These are phyloP conservation scores for Leptoclinus maculatus DNA, from an alignment of 2,797 vertebrate species.

Conservation along the genomic window DNA sequence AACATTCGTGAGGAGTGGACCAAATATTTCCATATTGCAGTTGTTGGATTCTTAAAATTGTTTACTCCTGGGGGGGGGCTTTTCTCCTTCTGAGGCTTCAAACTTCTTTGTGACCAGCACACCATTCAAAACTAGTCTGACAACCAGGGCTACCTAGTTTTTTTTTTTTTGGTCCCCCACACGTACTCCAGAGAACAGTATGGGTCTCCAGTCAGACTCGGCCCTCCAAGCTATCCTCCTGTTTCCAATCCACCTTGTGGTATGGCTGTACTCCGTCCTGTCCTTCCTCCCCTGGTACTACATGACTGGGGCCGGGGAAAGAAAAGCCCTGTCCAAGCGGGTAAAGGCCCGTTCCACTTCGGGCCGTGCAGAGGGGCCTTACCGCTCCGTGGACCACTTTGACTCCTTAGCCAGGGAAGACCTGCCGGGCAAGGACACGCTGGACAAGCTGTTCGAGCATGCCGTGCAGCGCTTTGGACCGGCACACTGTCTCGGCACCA, in stretches of 20 bases:
- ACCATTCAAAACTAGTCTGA: constrained; percentile 11
- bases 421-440: constrained; percentile 91
- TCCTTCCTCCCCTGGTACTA: constrained; percentile 99
- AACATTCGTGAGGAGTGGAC: constrained; percentile 3
- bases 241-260: constrained; percentile 91
- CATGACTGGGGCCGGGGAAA: constrained; percentile 91
- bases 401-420: constrained; percentile 91
- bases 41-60: neutral
- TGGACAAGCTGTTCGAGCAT: constrained; percentile 94
- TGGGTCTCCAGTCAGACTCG: constrained; percentile 88
- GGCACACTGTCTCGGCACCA: constrained; percentile 89
- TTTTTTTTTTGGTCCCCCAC: constrained; percentile 12
- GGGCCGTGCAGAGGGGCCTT: constrained; percentile 89
- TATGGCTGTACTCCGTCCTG: constrained; percentile 94
- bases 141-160: constrained; percentile 1
- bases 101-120: constrained; percentile 16
- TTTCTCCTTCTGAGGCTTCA: constrained; percentile 13
- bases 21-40: constrained; percentile 5
- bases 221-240: constrained; percentile 85
- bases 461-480: constrained; percentile 89
- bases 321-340: constrained; percentile 87
- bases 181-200: constrained; percentile 57
- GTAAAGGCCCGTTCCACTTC: constrained; percentile 91
- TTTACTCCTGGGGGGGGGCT: neutral
- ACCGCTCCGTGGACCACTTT: constrained; percentile 91